Base-by-base conservation (phyloP, 2,888 invertebrate species). In the Eristalis arbustorum region DNA sequence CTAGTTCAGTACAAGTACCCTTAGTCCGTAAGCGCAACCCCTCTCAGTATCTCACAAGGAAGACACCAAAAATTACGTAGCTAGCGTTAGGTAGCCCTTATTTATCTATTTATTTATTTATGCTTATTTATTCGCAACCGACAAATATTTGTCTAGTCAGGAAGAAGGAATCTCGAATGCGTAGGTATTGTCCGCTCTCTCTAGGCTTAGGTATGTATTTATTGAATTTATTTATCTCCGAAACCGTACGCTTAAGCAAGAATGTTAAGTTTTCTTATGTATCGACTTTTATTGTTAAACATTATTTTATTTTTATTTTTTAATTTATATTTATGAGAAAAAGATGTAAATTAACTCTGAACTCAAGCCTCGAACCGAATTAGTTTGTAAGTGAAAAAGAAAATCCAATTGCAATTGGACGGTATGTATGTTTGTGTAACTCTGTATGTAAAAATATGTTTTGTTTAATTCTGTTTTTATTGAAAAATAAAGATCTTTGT, bases 1-100 rank as follows among this genome's bases (percentile, higher is more conserved):
- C 72, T 1, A 31, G 14, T 40, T 4, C 49, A 64, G 25, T 40
- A 28, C 25, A 3, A 22, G 28, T 31, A 25, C 8, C 14, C 8
- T 18, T 77, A 71, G 40, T n/a, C 40, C 40, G 13, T 72, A 85
- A 71, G 37, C 59, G 42, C 40, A 62, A 78, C 40, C 57, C 31
- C 40, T 42, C 31, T 34, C 11, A 73, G 37, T 31, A 31, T 31
- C 8, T 10, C 8, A 31, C 59, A 82, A 78, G 77, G 66, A 78
- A 66, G 79, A 79, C 68, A 84, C 88, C 88, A 88, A 88, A 88
- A 72, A 87, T 75, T 87, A n/a, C n/a, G n/a, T n/a, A 87, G 74
- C 14, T 73, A 81, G 56, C 72, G 18, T 63, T 61, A 81, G 42
- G 49, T 76, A 72, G 18, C 59, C 59, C 61, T 71, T 73, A 74